Percentiles rank a stretch among this genome's conserved stretches.
phyloP scores from a whole-genome alignment of 2,888 invertebrate genomes.

The Netelia melanura region DNA sequence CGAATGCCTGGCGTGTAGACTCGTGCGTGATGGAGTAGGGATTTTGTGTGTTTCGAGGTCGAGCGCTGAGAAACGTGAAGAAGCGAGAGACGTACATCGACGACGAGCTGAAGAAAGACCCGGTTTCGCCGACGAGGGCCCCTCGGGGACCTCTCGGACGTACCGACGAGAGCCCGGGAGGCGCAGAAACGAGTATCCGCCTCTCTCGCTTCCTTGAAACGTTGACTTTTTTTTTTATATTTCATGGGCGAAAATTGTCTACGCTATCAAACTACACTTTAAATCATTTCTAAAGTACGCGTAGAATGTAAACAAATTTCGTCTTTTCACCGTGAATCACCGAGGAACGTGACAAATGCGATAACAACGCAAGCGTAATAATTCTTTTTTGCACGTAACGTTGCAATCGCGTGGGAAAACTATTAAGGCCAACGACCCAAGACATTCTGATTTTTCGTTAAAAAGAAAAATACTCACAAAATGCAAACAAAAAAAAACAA shows the following conservation, averaged over 20 bases:
- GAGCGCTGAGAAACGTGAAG: conserved; percentile 76
- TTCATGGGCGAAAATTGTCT: background rate
- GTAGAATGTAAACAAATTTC: background rate
- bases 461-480: background rate
- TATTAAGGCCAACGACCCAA: no score
- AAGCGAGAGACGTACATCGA: conserved; percentile 68
- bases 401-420: background rate
- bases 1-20: conserved; percentile 53
- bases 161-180: conserved; percentile 43
- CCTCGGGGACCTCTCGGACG: conserved; percentile 42
- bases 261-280: background rate
- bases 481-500: no score
- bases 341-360: background rate
- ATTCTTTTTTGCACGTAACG: background rate
- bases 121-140: conserved; percentile 47
- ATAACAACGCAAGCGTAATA: background rate
- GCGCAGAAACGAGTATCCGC: conserved; percentile 45
- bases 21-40: conserved; percentile 67
- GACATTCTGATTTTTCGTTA: background rate
- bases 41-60: conserved; percentile 82
- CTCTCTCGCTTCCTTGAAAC: conserved; percentile 21
- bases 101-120: conserved; percentile 35
- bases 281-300: background rate
- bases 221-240: conserved; percentile 14
- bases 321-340: background rate